These are phyloP conservation scores for Diaprepes abbreviatus DNA, from an alignment of 2,888 invertebrate species.

Conservation along the genomic window DNA sequence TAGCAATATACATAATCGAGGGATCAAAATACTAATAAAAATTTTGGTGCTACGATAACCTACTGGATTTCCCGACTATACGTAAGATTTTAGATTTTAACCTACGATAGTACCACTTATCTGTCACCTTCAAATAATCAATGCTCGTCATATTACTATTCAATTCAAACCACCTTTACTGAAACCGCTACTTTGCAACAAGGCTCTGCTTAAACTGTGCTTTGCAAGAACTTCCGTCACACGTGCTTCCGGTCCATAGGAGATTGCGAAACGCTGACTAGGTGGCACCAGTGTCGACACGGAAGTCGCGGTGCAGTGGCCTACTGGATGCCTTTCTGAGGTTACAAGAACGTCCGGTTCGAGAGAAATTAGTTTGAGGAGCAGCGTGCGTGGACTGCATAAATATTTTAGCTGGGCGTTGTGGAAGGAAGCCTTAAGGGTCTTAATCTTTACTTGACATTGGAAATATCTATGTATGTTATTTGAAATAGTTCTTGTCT, in stretches of 20 bases:
- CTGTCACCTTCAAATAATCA: too few relatives aligned
- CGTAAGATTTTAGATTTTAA: too few relatives aligned
- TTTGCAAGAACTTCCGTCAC: conserved; percentile 25
- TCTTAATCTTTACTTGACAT: not conserved
- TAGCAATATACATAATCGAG: too few relatives aligned
- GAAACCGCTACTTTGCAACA: not conserved
- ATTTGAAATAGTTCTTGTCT: too few relatives aligned
- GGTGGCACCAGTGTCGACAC: conserved; percentile 35
- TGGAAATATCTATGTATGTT: not conserved
- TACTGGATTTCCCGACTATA: too few relatives aligned
- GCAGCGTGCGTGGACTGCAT: conserved; percentile 41
- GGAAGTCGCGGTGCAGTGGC: conserved; percentile 36
- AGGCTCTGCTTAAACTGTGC: conserved; percentile 13
- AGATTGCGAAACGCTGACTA: conserved; percentile 41
- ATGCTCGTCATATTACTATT: not conserved
- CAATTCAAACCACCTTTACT: not conserved
- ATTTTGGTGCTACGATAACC: too few relatives aligned
- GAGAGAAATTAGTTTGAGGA: conserved; percentile 33
- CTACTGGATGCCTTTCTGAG: conserved; percentile 29
- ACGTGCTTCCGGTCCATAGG: conserved; percentile 24
- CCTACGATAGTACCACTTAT: too few relatives aligned
- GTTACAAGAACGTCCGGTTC: conserved; percentile 39
- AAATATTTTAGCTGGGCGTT: conserved; percentile 30
- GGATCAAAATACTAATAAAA: too few relatives aligned
- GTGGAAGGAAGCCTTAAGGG: not conserved